Evolutionary conservation across 2,113 vertebrate species (phyloP).

Genomic region (Chamaea fasciata): DNA sequence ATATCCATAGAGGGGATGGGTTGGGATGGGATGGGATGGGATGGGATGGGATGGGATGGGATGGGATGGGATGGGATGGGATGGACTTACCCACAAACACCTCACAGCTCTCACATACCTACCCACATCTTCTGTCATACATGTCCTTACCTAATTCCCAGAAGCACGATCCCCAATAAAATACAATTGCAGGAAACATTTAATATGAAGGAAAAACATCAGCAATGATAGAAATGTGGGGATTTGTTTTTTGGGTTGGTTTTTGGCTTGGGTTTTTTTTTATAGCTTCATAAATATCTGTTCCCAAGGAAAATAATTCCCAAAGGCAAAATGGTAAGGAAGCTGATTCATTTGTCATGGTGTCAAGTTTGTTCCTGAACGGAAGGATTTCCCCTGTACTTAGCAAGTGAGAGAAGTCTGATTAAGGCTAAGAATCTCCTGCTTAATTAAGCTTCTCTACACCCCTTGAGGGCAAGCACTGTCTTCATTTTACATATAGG

Average conservation of each 20-base stretch:
- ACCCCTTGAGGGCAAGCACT: not conserved
- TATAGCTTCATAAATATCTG: not conserved
- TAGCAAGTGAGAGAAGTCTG: constrained; percentile 19
- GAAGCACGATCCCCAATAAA: not conserved
- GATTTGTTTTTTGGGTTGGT: not conserved
- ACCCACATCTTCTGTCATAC: not conserved
- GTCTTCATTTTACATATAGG: constrained; percentile 28
- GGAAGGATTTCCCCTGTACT: constrained; percentile 16
- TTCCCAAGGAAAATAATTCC: constrained; percentile 13
- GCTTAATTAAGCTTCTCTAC: constrained; percentile 35
- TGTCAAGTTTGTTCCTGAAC: constrained; percentile 39
- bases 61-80: not conserved
- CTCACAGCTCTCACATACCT: not conserved
- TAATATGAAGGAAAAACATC: not conserved
- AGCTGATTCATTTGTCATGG: not conserved
- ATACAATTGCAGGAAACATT: not conserved
- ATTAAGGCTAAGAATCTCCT: constrained; percentile 32
- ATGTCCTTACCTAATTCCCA: not conserved
- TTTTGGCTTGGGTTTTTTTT: not conserved
- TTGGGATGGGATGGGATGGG: not conserved
- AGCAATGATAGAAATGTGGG: not conserved
- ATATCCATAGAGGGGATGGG: not conserved
- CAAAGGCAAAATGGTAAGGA: not conserved
- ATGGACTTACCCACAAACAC: accelerated
- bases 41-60: not conserved